Evolutionary conservation across 2,113 vertebrate genomes (phyloP), one percentile per base, ranked within the genome.

Genomic region (Pteruthius melanotis): DNA sequence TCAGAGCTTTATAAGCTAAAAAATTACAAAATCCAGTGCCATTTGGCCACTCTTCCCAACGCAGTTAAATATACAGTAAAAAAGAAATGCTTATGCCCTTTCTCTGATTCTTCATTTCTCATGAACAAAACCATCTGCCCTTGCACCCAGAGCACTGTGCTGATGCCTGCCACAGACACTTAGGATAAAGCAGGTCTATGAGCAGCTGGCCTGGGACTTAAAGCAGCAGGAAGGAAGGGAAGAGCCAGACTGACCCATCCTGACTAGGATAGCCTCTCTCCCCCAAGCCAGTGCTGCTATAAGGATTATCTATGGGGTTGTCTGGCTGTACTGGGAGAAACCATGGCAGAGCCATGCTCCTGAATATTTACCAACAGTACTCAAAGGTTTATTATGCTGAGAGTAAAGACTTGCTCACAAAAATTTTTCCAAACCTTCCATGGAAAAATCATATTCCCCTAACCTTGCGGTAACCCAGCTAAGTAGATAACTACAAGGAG

Each of bases 311-410:
- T 16, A 0, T 27, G 2, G 2, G 21, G 24, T 28, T 47, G 52
- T 24, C 16, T 4, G 63, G 31, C 7, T 24, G 14, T 3, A 22
- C 1, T 1, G 49, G 5, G 18, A 53, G 11, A 56, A 63, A 76
- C 7, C 2, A 5, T 0, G 1, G 28, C 35, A 56, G 49, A 68
- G 21, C 0, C 3, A 1, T 9, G 20, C 9, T 74, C 15, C 44
- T 42, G 33, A 64, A 7, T 35, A 44, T 27, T 70, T 80, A 31
- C 23, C 30, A 33, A 33, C 42, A 56, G 11, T 15, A 40, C 12
- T 18, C 24, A 35, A 53, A 83, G 72, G 1, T 70, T 92, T 26
- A 49, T 31, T 13, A 22, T 12, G 26, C 12, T 37, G 12, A 60
- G 21, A 56, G 20, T 20, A 44, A 72, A 87, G 20, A 57, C 11